phyloP scores from a whole-genome alignment of 1,140 invertebrate species.

The Globodera ellingtonae region DNA sequence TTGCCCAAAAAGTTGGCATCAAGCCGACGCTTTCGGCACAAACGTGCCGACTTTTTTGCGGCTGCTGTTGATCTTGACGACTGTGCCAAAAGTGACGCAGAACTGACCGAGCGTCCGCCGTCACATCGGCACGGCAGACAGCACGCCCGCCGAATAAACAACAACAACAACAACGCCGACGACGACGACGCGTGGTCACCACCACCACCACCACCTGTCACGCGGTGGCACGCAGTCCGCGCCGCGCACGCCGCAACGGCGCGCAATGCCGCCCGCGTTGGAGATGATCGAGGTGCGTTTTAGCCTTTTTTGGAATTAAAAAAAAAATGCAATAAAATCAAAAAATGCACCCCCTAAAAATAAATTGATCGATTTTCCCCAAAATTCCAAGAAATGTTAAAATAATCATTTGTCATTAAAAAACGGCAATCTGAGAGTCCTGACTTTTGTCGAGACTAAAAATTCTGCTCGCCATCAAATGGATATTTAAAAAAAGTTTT shows the following conservation, averaged over 20 bases:
- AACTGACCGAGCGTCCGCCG: not conserved
- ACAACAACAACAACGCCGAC: not conserved
- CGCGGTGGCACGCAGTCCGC: slow-evolving; percentile 2
- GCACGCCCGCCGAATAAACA: not conserved
- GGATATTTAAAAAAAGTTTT: too few relatives aligned
- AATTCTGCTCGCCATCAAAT: too few relatives aligned
- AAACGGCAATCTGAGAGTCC: too few relatives aligned
- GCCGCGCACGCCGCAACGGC: slow-evolving; percentile 23
- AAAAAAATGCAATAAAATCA: too few relatives aligned
- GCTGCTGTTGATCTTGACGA: not conserved
- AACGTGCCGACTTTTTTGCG: not conserved
- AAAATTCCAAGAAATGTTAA: too few relatives aligned
- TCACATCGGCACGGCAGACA: not conserved
- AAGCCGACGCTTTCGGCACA: not conserved
- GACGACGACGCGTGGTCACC: too few relatives aligned
- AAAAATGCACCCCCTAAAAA: too few relatives aligned
- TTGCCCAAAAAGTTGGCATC: not conserved
- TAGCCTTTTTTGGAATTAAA: too few relatives aligned
- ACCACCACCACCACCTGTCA: not conserved
- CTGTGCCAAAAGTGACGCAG: slow-evolving; percentile 7
- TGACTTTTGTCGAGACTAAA: too few relatives aligned
- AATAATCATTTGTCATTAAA: too few relatives aligned
- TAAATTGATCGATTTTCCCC: too few relatives aligned
- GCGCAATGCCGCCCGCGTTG: slow-evolving; percentile 14
- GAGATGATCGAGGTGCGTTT: slow-evolving; percentile 39